Evolutionary conservation across 2,888 invertebrate genomes (phyloP).

Genomic region (Lithodes maja): DNA sequence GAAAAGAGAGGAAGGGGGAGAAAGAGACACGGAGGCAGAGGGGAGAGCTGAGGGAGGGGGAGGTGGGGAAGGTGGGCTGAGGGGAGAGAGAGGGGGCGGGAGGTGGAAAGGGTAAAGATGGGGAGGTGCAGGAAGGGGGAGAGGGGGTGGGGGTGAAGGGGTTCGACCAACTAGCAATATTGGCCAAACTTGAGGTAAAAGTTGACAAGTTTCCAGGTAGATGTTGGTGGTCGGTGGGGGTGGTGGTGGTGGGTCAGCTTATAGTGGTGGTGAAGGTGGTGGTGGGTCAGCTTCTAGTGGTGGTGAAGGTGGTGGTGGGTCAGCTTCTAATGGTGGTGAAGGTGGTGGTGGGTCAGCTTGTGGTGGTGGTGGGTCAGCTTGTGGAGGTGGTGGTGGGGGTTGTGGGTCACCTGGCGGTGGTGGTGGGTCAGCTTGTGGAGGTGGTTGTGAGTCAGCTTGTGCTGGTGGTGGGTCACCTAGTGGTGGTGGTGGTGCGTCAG

Average conservation of each 20-base stretch:
- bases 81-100: background rate
- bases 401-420: background rate
- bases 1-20: background rate
- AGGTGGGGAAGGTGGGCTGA: background rate
- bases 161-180: background rate
- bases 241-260: background rate
- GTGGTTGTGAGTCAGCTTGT: background rate
- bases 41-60: constrained; percentile 9
- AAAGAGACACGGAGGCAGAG: background rate
- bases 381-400: background rate
- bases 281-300: background rate
- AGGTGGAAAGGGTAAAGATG: background rate
- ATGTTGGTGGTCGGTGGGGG: background rate
- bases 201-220: background rate
- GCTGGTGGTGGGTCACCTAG: too few species aligned
- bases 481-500: too few species aligned
- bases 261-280: background rate
- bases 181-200: background rate
- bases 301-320: background rate
- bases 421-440: background rate
- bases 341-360: background rate
- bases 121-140: background rate
- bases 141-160: background rate
- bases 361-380: background rate
- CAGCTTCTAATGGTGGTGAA: background rate